These are phyloP conservation scores for Pachyramphus minor DNA, from an alignment of 2,113 vertebrate genomes.

Conservation along the genomic window DNA sequence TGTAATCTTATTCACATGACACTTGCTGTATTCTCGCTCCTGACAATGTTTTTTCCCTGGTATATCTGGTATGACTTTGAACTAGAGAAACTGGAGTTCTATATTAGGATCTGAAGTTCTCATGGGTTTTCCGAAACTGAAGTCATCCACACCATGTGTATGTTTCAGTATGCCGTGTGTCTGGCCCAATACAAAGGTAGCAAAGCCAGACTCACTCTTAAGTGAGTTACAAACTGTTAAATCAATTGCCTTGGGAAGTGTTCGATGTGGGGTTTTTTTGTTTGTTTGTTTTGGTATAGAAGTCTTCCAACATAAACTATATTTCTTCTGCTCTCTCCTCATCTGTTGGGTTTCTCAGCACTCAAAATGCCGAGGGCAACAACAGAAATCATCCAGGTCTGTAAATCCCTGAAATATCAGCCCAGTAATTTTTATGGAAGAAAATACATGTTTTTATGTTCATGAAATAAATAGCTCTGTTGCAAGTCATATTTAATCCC, in stretches of 20 bases:
- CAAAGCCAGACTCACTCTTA: not conserved
- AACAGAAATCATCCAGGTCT: not conserved
- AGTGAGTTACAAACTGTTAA: not conserved
- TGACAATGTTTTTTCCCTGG: fast-evolving
- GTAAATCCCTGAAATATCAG: not conserved
- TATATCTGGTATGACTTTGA: not conserved
- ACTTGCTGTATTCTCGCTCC: not conserved
- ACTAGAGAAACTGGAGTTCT: not conserved
- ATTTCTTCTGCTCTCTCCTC: not conserved
- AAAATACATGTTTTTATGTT: not conserved
- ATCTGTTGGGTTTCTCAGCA: not conserved
- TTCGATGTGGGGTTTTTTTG: not conserved
- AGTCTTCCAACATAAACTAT: not conserved
- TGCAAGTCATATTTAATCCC: not conserved
- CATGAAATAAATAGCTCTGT: not conserved
- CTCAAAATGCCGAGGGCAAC: not conserved
- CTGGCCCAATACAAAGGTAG: not conserved
- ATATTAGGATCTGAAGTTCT: not conserved
- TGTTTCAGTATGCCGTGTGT: not conserved
- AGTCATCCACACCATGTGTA: fast-evolving
- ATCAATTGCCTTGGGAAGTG: not conserved
- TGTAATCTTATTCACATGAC: not conserved
- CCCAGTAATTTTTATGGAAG: not conserved
- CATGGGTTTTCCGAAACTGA: not conserved
- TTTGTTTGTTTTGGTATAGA: not conserved